These are phyloP conservation scores for Apoda limacodes DNA, from an alignment of 2,888 invertebrate species.

Conservation along the genomic window DNA sequence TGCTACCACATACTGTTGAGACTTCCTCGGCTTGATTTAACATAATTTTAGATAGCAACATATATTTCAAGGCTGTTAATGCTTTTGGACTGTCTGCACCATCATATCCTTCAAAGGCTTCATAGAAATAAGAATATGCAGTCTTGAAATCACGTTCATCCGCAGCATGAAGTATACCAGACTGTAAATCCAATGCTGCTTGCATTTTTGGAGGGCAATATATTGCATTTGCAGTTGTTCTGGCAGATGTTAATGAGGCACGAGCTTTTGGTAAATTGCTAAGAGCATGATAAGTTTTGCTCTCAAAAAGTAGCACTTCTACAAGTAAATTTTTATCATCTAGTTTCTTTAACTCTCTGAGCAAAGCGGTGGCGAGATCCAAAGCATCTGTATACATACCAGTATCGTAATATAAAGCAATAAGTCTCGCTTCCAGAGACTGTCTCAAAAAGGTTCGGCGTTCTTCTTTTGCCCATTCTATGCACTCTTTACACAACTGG, in stretches of 20 bases:
- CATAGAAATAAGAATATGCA: constrained; percentile 99
- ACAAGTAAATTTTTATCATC: constrained; percentile 99
- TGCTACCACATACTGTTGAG: constrained; percentile 93
- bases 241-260: constrained; percentile 96
- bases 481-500: constrained; percentile 95
- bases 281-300: constrained; percentile 98
- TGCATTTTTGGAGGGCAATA: constrained; percentile 99
- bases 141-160: constrained; percentile 99
- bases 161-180: constrained; percentile 98
- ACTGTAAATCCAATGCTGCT: constrained; percentile 96
- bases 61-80: constrained; percentile 96
- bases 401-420: constrained; percentile 95
- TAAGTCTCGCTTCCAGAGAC: constrained; percentile 92
- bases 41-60: constrained; percentile 99
- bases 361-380: constrained; percentile 84
- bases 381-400: constrained; percentile 90
- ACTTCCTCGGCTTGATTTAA: constrained; percentile 97
- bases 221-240: constrained; percentile 99
- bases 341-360: constrained; percentile 97
- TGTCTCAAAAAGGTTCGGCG: constrained; percentile 97
- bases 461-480: constrained; percentile 99
- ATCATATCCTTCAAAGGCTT: constrained; percentile 99
- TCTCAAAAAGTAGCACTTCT: constrained; percentile 97
- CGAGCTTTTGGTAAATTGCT: constrained; percentile 96
- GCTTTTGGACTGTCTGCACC: constrained; percentile 94